These are phyloP conservation scores for Lamellibrachia columna DNA, from an alignment of 2,888 invertebrate species.

Conservation along the genomic window DNA sequence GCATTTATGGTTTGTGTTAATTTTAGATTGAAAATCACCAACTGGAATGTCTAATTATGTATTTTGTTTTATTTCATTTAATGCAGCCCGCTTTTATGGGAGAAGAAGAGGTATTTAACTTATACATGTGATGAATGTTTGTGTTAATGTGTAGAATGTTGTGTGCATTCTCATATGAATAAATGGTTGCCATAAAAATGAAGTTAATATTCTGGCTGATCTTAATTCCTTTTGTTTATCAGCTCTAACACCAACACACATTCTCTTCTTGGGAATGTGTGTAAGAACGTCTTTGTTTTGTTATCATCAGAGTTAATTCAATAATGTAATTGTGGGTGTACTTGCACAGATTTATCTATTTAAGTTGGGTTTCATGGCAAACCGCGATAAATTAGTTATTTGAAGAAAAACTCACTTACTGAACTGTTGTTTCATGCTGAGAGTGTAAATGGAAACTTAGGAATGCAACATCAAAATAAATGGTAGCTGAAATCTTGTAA, in stretches of 20 bases:
- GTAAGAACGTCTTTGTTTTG: background rate
- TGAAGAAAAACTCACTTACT: no score
- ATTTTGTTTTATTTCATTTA: background rate
- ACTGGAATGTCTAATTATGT: slow-evolving; percentile 9
- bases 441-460: no score
- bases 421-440: no score
- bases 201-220: background rate
- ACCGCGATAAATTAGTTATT: no score
- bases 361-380: no score
- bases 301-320: no score
- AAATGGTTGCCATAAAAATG: background rate
- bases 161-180: background rate
- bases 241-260: background rate
- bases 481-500: no score
- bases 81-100: background rate
- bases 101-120: background rate
- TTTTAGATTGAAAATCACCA: background rate
- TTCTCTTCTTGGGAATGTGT: background rate
- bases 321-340: no score
- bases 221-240: background rate
- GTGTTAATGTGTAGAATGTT: slow-evolving; percentile 1
- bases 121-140: background rate
- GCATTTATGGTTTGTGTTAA: background rate
- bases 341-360: no score
- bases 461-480: no score